Percentiles rank a stretch among this genome's conserved stretches.
Conservation (phyloP, 2,113 vertebrate genomes). For the Corythornis cristatus region DNA sequence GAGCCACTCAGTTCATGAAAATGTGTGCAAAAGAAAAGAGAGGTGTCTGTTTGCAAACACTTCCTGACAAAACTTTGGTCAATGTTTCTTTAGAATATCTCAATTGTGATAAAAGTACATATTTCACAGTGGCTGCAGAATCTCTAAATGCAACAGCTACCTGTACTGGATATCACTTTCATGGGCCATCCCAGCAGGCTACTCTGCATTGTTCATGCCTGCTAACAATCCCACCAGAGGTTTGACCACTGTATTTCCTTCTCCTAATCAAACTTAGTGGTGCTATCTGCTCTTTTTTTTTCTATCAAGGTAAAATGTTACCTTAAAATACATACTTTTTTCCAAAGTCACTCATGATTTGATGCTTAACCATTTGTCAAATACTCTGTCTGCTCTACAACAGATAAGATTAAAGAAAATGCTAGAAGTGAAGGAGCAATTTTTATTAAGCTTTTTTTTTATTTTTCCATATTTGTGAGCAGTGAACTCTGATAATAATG, state of each 20-base stretch:
- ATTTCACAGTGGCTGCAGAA: neutral
- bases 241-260: neutral
- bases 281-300: neutral
- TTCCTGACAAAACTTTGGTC: neutral
- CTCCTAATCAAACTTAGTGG: neutral
- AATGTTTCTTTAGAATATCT: neutral
- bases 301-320: neutral
- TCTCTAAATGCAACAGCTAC: neutral
- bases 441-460: neutral
- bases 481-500: neutral
- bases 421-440: neutral
- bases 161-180: neutral
- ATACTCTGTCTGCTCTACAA: neutral
- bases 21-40: neutral
- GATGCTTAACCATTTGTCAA: neutral
- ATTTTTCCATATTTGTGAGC: neutral
- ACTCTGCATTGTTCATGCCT: neutral
- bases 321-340: neutral
- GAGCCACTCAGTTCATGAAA: neutral
- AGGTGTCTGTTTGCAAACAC: neutral
- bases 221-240: neutral
- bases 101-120: neutral
- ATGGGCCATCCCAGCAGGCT: neutral
- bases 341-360: neutral
- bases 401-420: neutral